A percentile compares a stretch with the other conserved stretches of the same genome.
Evolutionary conservation across 2,888 invertebrate species (phyloP).

Genomic region (Luffia ferchaultella): DNA sequence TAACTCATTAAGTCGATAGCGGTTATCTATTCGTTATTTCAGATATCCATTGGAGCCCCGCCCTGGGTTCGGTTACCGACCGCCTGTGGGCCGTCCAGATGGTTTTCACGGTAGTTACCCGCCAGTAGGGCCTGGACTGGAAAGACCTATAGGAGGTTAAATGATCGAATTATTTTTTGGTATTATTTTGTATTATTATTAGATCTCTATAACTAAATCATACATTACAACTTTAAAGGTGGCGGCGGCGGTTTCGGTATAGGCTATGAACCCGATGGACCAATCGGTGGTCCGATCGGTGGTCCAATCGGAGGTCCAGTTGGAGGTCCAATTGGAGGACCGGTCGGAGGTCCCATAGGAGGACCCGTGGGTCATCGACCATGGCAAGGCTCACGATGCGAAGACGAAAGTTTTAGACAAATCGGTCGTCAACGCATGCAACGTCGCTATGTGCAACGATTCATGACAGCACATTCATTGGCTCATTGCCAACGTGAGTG

Average conservation of each 20-base stretch:
- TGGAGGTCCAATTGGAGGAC: constrained; percentile 23
- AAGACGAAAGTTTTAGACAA: constrained; percentile 86
- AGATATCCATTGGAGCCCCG: constrained; percentile 52
- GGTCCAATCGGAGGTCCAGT: constrained; percentile 29
- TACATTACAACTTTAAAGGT: constrained; percentile 17
- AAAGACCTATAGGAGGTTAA: constrained; percentile 35
- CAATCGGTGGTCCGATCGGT: constrained; percentile 35
- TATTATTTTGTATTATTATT: too few relatives aligned
- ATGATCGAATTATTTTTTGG: neutral
- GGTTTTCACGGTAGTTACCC: constrained; percentile 61
- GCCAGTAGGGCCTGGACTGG: constrained; percentile 42
- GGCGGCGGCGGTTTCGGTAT: constrained; percentile 22
- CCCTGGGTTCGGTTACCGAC: constrained; percentile 37
- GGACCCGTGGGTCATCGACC: constrained; percentile 30
- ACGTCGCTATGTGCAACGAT: constrained; percentile 78
- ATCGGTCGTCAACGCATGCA: constrained; percentile 83
- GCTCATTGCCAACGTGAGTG: constrained; percentile 87
- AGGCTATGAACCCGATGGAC: constrained; percentile 34
- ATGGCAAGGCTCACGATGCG: constrained; percentile 72
- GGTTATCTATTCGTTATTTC: too few relatives aligned
- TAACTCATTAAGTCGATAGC: too few relatives aligned
- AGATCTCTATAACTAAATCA: neutral
- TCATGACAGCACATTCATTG: constrained; percentile 76
- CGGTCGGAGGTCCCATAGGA: constrained; percentile 34
- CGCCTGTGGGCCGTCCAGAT: constrained; percentile 46